phyloP scores from a whole-genome alignment of 2,797 vertebrate species.

The Typhlichthys subterraneus region DNA sequence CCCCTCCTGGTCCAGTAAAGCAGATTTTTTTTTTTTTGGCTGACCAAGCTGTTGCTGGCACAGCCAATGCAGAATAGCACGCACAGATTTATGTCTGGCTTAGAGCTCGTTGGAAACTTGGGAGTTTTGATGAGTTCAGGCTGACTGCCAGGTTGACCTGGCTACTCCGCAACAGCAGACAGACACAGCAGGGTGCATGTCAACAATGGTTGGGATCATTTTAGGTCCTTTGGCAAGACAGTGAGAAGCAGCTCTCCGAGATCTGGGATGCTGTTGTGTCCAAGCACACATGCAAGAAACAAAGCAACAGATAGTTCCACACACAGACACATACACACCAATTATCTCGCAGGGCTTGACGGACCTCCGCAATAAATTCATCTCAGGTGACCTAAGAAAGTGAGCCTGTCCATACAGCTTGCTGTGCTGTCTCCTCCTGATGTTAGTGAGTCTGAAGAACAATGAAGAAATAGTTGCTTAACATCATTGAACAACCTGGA shows the following conservation, averaged over 20 bases:
- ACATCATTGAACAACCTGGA: too few relatives aligned
- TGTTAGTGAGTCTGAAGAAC: too few relatives aligned
- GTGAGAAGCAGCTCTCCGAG: background rate
- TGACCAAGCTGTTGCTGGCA: constrained; percentile 40
- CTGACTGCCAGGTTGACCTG: constrained; percentile 43
- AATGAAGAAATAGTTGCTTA: too few relatives aligned
- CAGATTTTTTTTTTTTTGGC: constrained; percentile 25
- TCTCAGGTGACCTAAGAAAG: too few relatives aligned
- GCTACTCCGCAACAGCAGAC: constrained; percentile 36
- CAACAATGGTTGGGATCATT: constrained; percentile 41
- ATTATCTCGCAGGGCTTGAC: too few relatives aligned
- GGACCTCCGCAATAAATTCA: too few relatives aligned
- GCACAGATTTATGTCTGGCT: constrained; percentile 49
- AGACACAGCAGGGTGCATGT: constrained; percentile 28
- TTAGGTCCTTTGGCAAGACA: constrained; percentile 27
- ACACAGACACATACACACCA: too few relatives aligned
- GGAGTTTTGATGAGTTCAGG: constrained; percentile 25
- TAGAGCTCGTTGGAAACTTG: constrained; percentile 34
- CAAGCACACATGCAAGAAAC: background rate
- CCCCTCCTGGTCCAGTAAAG: constrained; percentile 25
- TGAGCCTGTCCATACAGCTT: too few relatives aligned
- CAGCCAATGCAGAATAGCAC: constrained; percentile 37
- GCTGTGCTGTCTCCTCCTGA: too few relatives aligned
- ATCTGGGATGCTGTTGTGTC: background rate
- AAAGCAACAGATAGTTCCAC: too few relatives aligned